phyloP scores from a whole-genome alignment of 2,888 invertebrate genomes.

The Oscheius sp. region DNA sequence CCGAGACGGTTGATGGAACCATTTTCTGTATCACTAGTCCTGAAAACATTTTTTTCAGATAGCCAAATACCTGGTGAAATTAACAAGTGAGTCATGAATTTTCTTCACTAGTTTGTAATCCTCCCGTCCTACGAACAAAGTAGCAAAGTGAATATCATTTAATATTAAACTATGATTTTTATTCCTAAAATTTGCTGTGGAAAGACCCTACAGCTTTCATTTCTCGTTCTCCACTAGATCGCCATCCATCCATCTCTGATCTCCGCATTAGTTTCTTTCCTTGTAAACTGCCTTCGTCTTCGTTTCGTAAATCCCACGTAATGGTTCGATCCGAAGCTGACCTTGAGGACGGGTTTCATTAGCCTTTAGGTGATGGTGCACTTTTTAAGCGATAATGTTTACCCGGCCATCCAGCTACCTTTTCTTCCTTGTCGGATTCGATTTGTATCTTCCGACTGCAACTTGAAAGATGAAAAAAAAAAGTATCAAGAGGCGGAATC shows the following conservation, averaged over 20 bases:
- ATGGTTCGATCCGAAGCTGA: constrained; percentile 7
- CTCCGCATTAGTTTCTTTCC: too few species aligned
- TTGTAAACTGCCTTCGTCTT: too few species aligned
- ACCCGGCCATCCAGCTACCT: too few species aligned
- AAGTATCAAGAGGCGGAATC: neutral
- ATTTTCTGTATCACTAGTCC: constrained; percentile 45
- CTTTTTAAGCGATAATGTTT: neutral
- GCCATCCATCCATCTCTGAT: too few species aligned
- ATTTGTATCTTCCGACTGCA: too few species aligned
- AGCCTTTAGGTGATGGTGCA: neutral
- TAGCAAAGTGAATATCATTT: constrained; percentile 71
- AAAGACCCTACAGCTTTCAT: too few species aligned
- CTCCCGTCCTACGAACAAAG: constrained; percentile 37
- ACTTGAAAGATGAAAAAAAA: neutral
- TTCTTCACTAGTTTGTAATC: constrained; percentile 34
- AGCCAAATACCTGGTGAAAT: constrained; percentile 26
- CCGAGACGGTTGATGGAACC: constrained; percentile 39
- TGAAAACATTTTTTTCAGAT: too few species aligned
- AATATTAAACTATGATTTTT: constrained; percentile 74
- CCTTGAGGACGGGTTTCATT: constrained; percentile 23
- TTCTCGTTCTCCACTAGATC: too few species aligned
- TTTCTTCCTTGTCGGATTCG: too few species aligned
- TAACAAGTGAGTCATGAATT: constrained; percentile 38
- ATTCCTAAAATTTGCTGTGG: too few species aligned
- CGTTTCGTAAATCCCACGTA: constrained; percentile 13